Conservation (phyloP, 2,797 vertebrate genomes). For the Pitangus sulphuratus region DNA sequence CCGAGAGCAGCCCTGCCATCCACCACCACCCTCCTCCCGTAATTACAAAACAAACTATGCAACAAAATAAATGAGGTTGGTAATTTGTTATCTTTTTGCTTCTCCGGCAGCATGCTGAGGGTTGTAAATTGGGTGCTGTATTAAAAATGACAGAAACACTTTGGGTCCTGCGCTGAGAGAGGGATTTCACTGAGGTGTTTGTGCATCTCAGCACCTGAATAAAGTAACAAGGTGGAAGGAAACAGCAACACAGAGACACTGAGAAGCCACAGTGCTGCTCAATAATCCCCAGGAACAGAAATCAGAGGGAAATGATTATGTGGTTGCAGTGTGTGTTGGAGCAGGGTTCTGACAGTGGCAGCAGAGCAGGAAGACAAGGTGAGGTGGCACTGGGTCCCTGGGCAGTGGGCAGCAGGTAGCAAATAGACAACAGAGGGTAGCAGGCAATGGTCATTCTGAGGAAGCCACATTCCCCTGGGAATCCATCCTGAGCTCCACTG, state of each 20-base stretch:
- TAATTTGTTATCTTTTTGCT: constrained; percentile 36
- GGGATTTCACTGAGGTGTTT: background rate
- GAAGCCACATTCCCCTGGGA: rapidly evolving
- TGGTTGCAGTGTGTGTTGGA: background rate
- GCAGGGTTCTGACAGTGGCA: background rate
- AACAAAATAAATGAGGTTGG: constrained; percentile 29
- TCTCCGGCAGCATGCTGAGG: background rate
- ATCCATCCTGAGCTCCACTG: background rate
- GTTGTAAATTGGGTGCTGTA: constrained; percentile 7
- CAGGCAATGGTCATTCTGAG: background rate
- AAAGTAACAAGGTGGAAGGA: background rate
- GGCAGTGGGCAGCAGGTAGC: background rate
- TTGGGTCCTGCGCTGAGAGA: background rate
- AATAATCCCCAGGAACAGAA: background rate
- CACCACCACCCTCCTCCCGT: background rate
- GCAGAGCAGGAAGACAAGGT: background rate
- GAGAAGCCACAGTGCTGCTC: rapidly evolving
- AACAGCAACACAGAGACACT: background rate
- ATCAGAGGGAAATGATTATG: rapidly evolving
- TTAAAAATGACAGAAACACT: constrained; percentile 45
- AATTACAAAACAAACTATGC: constrained; percentile 45
- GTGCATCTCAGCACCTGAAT: background rate
- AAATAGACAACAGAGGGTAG: background rate
- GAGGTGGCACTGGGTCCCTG: rapidly evolving
- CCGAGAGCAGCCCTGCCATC: background rate